Base-by-base conservation (phyloP, 2,113 vertebrate genomes). In the Bufo gargarizans region DNA sequence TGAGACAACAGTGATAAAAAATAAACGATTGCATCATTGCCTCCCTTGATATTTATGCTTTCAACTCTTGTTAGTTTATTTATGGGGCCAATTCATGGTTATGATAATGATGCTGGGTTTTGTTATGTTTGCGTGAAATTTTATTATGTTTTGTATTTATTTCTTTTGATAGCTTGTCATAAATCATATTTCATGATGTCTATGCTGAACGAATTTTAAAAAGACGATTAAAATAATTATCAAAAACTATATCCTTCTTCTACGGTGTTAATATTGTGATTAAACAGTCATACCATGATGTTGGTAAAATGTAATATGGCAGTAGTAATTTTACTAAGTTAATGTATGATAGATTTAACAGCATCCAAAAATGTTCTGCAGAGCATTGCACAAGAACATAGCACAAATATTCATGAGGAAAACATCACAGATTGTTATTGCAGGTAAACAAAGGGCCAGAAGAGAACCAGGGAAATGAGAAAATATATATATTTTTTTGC, bases 111-210 rank as follows among this genome's bases (percentile, higher is more conserved):
- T 74, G 22, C 33, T 20, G 83, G 50, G 58, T 74, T 74, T 85
- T 85, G 83, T 74, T 85, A 85, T 74, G 53, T 55, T 84, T 84
- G 67, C 82, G 58, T 84, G 65, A 84, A 76, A 85, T 85, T 72
- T 76, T 58, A 74, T 85, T 74, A 76, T 76, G 69, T 85, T 58
- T 58, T 76, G 63, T 74, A 72, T 85, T 85, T 74, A 74, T 85
- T 56, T 76, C 69, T 59, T 85, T 19, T 72, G 83, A 84, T 69
- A 69, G 49, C 82, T 85, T 74, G 83, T 85, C 83, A 85, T 17
- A 58, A 16, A 22, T 59, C 22, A 85, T 85, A 76, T 59, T 76
- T 85, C 83, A 85, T 17, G 3, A 43, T 58, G 50, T 72, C 33
- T 85, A 85, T 85, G 67, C 55, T 2, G 14, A 74, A 58, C 76